A percentile compares a stretch with the other conserved stretches of the same genome.
phyloP scores from a whole-genome alignment of 1,140 invertebrate genomes.

The Heterodera schachtii region DNA sequence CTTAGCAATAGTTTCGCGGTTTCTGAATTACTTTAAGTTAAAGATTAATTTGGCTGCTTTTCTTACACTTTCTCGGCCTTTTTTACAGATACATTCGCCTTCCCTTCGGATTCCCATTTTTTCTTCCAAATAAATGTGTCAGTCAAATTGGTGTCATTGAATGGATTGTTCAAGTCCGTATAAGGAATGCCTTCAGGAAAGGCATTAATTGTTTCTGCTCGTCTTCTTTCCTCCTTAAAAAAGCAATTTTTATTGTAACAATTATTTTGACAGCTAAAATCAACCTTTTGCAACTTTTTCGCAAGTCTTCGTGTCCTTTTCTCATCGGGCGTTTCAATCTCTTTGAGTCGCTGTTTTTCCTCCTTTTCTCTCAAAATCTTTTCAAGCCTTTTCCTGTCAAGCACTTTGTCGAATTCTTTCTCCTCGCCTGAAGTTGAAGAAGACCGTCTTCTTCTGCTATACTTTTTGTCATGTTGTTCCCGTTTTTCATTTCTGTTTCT shows the following conservation, averaged over 20 bases:
- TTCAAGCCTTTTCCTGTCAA: constrained; percentile 75
- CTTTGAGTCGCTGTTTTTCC: constrained; percentile 82
- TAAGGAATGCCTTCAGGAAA: constrained; percentile 70
- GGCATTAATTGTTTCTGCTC: constrained; percentile 21
- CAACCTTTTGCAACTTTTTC: constrained; percentile 91
- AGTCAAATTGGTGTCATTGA: constrained; percentile 89
- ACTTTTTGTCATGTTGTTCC: constrained; percentile 3
- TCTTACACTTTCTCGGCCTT: constrained; percentile 83
- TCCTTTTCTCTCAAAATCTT: constrained; percentile 74
- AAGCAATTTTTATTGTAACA: background rate
- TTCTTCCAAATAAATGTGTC: constrained; percentile 95
- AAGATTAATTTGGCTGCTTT: constrained; percentile 76
- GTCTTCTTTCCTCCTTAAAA: constrained; percentile 43
- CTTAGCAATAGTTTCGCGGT: constrained; percentile 46
- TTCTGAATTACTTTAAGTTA: constrained; percentile 42
- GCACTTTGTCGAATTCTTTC: constrained; percentile 36
- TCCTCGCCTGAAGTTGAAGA: constrained; percentile 21
- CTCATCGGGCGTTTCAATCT: constrained; percentile 90
- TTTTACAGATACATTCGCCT: constrained; percentile 77
- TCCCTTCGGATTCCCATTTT: constrained; percentile 91
- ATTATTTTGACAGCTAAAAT: constrained; percentile 75
- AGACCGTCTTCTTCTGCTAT: background rate
- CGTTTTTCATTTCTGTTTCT: background rate
- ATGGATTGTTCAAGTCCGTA: constrained; percentile 96
- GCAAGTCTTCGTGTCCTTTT: constrained; percentile 81